A percentile compares a stretch with the other conserved stretches of the same genome.
Evolutionary conservation across 1,140 invertebrate genomes (phyloP).

Genomic region (Mycetomoellerius zeteki): DNA sequence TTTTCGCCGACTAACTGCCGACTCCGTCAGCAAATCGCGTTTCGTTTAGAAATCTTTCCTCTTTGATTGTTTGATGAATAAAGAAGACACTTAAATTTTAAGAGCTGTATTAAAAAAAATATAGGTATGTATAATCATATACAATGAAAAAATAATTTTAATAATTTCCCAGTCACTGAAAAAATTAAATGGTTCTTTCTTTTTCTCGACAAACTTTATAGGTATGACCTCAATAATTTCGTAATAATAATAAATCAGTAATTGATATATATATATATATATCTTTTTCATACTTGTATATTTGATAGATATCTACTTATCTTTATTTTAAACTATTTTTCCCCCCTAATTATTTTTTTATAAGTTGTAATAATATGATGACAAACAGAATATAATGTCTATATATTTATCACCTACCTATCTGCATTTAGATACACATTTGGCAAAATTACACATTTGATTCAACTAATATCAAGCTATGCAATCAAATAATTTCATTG

Average conservation of each 20-base stretch:
- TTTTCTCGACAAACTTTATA: background rate
- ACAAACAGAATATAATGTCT: background rate
- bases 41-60: constrained; percentile 14
- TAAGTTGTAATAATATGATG: background rate
- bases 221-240: background rate
- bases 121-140: background rate
- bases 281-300: background rate
- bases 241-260: background rate
- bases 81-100: background rate
- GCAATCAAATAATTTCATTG: background rate
- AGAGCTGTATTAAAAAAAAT: background rate
- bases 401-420: background rate
- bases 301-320: background rate
- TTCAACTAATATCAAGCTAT: background rate
- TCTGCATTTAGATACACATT: background rate
- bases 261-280: background rate
- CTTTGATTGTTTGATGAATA: background rate
- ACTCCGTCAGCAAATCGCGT: constrained; percentile 28
- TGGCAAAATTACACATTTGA: background rate
- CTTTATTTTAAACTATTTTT: background rate
- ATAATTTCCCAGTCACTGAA: background rate
- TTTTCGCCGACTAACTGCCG: constrained; percentile 62
- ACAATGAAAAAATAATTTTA: background rate
- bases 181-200: background rate
- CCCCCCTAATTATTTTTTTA: background rate